phyloP scores from a whole-genome alignment of 2,113 vertebrate species.

The Oryzias celebensis region DNA sequence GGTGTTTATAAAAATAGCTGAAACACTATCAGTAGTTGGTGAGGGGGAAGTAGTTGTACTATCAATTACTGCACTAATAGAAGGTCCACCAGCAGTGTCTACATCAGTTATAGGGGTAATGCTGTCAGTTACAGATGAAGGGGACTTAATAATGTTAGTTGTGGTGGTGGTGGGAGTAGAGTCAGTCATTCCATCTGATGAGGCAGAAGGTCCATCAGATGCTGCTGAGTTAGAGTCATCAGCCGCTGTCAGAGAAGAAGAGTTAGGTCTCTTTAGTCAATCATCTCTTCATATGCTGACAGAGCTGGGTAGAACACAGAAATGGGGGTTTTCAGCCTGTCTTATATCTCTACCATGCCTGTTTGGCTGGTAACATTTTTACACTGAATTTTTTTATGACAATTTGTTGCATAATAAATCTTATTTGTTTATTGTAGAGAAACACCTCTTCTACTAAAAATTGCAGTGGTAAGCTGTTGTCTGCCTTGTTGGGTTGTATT shows the following conservation, averaged over 20 bases:
- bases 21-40: conserved; percentile 1
- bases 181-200: conserved; percentile 56
- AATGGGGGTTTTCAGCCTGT: conserved; percentile 1
- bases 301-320: conserved; percentile 23
- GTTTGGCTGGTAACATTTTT: no score
- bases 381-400: no score
- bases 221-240: conserved; percentile 53
- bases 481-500: no score
- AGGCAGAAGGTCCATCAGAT: conserved; percentile 50
- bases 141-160: background rate
- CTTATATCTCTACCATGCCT: background rate
- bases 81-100: background rate
- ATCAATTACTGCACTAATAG: background rate
- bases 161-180: conserved; percentile 4
- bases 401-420: no score
- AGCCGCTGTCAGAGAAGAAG: conserved; percentile 69
- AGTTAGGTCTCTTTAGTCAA: conserved; percentile 51
- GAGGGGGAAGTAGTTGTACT: background rate
- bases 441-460: no score
- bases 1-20: background rate
- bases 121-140: background rate
- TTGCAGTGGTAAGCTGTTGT: no score
- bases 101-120: background rate
- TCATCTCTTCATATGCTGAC: conserved; percentile 9
- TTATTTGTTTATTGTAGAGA: no score